Base-by-base conservation (phyloP, 2,888 invertebrate genomes). In the Epistrophella euchroma region DNA sequence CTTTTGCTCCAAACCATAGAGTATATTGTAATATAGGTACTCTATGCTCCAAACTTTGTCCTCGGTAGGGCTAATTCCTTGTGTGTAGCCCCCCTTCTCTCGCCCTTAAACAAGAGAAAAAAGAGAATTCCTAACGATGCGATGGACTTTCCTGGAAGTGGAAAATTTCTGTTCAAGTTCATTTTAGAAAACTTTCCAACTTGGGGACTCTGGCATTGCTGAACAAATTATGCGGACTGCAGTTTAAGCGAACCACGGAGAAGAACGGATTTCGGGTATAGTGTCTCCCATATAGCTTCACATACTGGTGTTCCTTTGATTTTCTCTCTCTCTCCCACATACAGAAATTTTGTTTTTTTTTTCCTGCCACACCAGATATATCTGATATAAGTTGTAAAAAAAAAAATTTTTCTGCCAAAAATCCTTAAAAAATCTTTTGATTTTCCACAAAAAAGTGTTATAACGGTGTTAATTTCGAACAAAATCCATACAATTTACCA, bases 191-290 rank as follows among this genome's bases (percentile, higher is more conserved):
- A 90, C 90, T 90, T 90, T 78, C 91, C 91, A 91, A 91, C 90
- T 91, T 89, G 89, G 88, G 89, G 89, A 90, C 90, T 91, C 89
- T 90, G 90, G 88, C 88, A 89, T 87, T 88, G 89, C 88, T 89
- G 89, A 89, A 89, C 90, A 85, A 88, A 88, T 89, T 89, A 90
- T 90, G 90, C 90, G 90, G 91, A 91, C 90, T 90, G 91, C 92
- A 93, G 92, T 92, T 91, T 91, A 91, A 92, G 91, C 90, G 91
- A 93, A 92, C 92, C 91, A 92, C 92, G 91, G 91, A 91, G 91
- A 91, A 91, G 91, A 91, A 92, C 92, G 92, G 92, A 92, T 92
- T 91, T 91, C 92, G 92, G 92, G 92, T 91, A 86, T 74, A 82
- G 82, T 82, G 82, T 71, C 86, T 86, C 82, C 68, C 82, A 82